Evolutionary conservation across 1,140 invertebrate genomes (phyloP), one percentile per base, ranked within the genome.

Genomic region (Diuraphis noxia): DNA sequence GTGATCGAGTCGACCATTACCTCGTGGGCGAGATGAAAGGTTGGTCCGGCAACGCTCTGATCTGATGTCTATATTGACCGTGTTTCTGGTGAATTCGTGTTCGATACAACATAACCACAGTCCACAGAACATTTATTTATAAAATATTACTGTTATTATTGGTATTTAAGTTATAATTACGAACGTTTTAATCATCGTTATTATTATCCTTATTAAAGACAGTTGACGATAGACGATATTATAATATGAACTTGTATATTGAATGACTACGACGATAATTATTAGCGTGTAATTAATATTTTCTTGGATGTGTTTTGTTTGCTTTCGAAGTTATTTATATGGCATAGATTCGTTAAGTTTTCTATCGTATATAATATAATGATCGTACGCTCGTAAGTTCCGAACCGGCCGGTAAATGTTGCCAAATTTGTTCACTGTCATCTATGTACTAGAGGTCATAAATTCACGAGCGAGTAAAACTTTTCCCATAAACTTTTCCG

Each of bases 351-450:
- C n/a, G n/a, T 34, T 72, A 49, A 46, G n/a, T 85, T 34, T 19
- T 19, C 30, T 23, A 9, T 25, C n/a, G 25, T 85, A n/a, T n/a
- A n/a, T n/a, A n/a, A n/a, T n/a, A n/a, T n/a, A n/a, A n/a, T n/a
- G n/a, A n/a, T n/a, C 19, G 25, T 19, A 19, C 43, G 38, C 43
- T 36, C 36, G n/a, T 23, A 25, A 38, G 19, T 34, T 52, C 17
- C 4, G 34, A 86, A 86, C 8, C 23, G 43, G 19, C 85, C 46
- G 85, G 34, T 86, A 86, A 86, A 86, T 86, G 85, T 52, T 86
- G 85, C 85, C 85, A 86, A 86, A 86, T 86, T 86, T 86, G 43
- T 86, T 52, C 43, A 52, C 85, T 86, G 85, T 86, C 85, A 86
- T 52, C 85, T 82, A 17, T 46, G 72, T 34, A 52, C 34, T 46